A percentile compares a stretch with the other conserved stretches of the same genome.
These are phyloP conservation scores for Bombyx mandarina DNA, from an alignment of 1,140 invertebrate species.

Conservation along the genomic window DNA sequence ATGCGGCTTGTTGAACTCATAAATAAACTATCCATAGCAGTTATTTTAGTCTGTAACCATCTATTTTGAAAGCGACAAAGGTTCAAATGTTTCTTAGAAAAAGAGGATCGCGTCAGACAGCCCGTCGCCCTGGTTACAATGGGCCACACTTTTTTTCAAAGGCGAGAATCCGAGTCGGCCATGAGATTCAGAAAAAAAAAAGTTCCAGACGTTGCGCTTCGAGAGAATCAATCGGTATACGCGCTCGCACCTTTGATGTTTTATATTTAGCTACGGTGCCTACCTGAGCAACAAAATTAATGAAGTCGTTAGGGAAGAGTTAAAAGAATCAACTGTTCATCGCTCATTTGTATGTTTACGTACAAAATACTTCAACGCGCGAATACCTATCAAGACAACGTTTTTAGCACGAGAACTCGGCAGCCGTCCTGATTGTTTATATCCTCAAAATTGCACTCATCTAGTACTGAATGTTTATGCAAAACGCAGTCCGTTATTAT, in stretches of 20 bases:
- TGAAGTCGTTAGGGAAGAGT: slow-evolving; percentile 28
- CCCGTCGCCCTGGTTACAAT: slow-evolving; percentile 61
- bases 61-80: slow-evolving; percentile 6
- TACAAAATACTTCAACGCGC: too few relatives aligned
- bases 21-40: too few relatives aligned
- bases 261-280: slow-evolving; percentile 40
- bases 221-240: slow-evolving; percentile 37
- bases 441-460: too few relatives aligned
- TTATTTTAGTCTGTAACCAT: neutral
- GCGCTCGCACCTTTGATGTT: slow-evolving; percentile 48
- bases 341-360: too few relatives aligned
- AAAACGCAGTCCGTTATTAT: too few relatives aligned
- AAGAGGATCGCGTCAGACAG: slow-evolving; percentile 49
- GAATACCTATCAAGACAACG: too few relatives aligned
- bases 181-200: slow-evolving; percentile 48
- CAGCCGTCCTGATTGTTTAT: too few relatives aligned
- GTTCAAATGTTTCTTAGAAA: slow-evolving; percentile 41
- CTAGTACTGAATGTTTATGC: too few relatives aligned
- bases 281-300: slow-evolving; percentile 26
- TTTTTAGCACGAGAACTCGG: too few relatives aligned
- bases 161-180: slow-evolving; percentile 36
- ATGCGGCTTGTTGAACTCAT: too few relatives aligned
- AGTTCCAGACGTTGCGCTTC: slow-evolving; percentile 38
- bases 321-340: slow-evolving; percentile 16
- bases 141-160: slow-evolving; percentile 51